Evolutionary conservation across 2,888 invertebrate genomes (phyloP).

Genomic region (Drosophila anomelani): DNA sequence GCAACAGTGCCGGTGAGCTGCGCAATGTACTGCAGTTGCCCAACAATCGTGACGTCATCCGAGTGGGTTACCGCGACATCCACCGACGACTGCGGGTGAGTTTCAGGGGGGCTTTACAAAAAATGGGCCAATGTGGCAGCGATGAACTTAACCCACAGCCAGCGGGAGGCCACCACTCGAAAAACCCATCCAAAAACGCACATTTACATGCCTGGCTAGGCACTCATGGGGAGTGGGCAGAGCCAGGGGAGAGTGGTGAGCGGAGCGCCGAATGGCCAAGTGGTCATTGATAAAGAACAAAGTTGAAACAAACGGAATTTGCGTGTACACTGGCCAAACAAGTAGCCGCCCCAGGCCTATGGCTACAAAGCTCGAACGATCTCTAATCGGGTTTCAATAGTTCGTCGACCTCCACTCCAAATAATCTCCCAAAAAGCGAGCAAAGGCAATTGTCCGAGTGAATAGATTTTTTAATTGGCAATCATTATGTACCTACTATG

Average conservation of each 20-base stretch:
- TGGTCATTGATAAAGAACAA: slow-evolving; percentile 57
- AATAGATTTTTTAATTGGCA: slow-evolving; percentile 62
- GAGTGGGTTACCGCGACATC: slow-evolving; percentile 93
- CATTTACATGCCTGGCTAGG: slow-evolving; percentile 69
- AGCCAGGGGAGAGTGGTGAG: background rate
- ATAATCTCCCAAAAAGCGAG: slow-evolving; percentile 49
- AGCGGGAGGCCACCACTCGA: slow-evolving; percentile 18
- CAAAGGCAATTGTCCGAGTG: slow-evolving; percentile 48
- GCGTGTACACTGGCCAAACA: slow-evolving; percentile 27
- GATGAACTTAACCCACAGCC: slow-evolving; percentile 51
- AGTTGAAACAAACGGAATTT: slow-evolving; percentile 26
- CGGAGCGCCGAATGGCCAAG: slow-evolving; percentile 23
- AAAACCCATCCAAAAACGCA: slow-evolving; percentile 29
- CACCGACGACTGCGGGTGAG: slow-evolving; percentile 91
- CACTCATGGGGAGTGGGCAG: slow-evolving; percentile 36
- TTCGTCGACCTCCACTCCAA: slow-evolving; percentile 63
- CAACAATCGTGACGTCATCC: slow-evolving; percentile 89
- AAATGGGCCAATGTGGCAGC: slow-evolving; percentile 21
- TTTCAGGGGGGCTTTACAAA: background rate
- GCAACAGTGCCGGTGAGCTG: slow-evolving; percentile 90
- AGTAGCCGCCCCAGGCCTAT: slow-evolving; percentile 53
- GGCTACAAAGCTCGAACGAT: slow-evolving; percentile 38
- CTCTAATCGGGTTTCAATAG: slow-evolving; percentile 49
- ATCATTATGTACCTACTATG: slow-evolving; percentile 14
- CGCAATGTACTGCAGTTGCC: slow-evolving; percentile 89